Evolutionary conservation across 2,797 vertebrate species (phyloP), one percentile per base, ranked within the genome.

Genomic region (Chelidonichthys spinosus): DNA sequence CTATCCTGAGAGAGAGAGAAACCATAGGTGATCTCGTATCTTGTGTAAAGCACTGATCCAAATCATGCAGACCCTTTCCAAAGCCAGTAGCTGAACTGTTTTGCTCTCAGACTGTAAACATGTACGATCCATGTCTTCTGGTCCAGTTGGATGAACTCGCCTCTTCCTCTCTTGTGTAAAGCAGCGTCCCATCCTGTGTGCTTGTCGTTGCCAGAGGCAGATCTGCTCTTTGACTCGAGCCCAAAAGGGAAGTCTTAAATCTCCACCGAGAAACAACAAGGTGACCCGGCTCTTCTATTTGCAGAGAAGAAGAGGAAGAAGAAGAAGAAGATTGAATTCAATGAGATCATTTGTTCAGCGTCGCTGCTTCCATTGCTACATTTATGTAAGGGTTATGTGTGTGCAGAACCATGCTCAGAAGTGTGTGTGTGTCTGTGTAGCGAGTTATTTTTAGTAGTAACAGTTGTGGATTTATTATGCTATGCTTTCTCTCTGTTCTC

Each of bases 241-340:
- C 82, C 83, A 85, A 61, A 89, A 83, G 90, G 83, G 87, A 92
- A 92, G 83, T 88, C 88, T 93, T 89, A 90, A 89, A 91, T 91
- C 91, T 83, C 77, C 65, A 71, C 58, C 82, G 67, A 82, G 78
- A 75, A 75, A 71, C 78, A 84, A 72, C 79, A 42, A 71, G 70
- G 79, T 81, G 87, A 90, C 76, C 72, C 73, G 61, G 32, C 42
- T 65, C 74, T 63, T 77, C 79, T 78, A 72, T 62, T 44, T 25
- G 67, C 68, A 70, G 52, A 54, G 63, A 11, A 65, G 25, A 67
- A 78, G 59, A 79, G 79, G 70, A 82, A 70, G 64, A 82, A 75
- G 68, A 67, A 81, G 70, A 82, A 70, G 64, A 82, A 75, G 68
- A 79, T 81, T 63, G 42, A 42, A 80, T 90, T 92, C 79, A 81